Base-by-base conservation (phyloP, 2,888 invertebrate genomes). In the Autographa gamma region DNA sequence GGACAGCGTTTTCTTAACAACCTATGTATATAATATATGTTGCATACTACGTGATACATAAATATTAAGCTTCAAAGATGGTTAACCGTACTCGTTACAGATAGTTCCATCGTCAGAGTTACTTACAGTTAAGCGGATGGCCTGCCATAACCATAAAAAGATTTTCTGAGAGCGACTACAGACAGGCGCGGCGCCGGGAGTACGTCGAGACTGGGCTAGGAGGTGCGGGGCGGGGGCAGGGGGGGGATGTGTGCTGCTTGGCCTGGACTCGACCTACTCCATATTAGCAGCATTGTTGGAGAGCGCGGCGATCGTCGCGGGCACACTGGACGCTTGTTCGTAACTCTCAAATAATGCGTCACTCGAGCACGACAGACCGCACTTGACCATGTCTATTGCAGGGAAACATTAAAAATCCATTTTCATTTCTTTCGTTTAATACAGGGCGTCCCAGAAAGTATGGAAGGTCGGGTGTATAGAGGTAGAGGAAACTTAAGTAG, bases 231-330 rank as follows among this genome's bases (percentile, higher is more conserved):
- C 31, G n/a, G n/a, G 32, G 31, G 43, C 60, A 19, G n/a, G 48
- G 58, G 9, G 31, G 58, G 25, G 41, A 1, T 41, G 41, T 11
- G 38, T 38, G 38, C 38, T 13, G 13, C 13, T 13, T 16, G 43
- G 43, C 48, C 63, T 60, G 61, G 11, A 41, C 34, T 38, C 65
- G 66, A 66, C 60, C 69, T 73, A 59, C 59, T 59, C 69, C 69
- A 69, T 63, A 69, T 71, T 38, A 34, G 48, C 54, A 54, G 32
- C 25, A 63, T 54, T 60, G 60, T 58, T 41, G 41, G 18, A 8
- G 65, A 60, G 63, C 31, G 52, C 67, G 52, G 34, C 59, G 65
- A 31, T 41, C 19, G 41, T 14, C 25, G 61, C n/a, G 31, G 19
- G 14, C 52, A 32, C 38, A 32, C 31, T 5, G 18, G n/a, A 6